These are phyloP conservation scores for Neodontobutis hainanensis DNA, from an alignment of 2,113 vertebrate species.

Conservation along the genomic window DNA sequence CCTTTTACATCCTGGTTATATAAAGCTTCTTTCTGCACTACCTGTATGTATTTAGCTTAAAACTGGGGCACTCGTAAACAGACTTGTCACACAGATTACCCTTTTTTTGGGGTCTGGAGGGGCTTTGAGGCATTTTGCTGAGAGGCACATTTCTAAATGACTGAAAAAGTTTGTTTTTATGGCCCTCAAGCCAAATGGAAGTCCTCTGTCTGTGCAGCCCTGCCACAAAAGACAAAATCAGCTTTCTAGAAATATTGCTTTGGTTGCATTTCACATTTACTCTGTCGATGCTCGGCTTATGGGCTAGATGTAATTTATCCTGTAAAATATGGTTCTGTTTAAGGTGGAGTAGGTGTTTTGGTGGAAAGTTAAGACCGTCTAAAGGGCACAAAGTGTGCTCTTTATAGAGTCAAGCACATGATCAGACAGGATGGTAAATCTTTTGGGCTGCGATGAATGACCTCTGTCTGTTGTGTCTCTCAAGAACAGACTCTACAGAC, in stretches of 20 bases:
- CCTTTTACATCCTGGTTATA: not conserved
- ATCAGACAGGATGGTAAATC: not conserved
- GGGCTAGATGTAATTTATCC: not conserved
- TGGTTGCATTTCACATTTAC: not conserved
- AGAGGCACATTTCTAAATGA: slow-evolving; percentile 1
- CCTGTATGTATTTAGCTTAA: not conserved
- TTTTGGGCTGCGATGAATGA: too few relatives aligned
- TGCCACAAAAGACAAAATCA: slow-evolving; percentile 1
- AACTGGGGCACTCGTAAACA: not conserved
- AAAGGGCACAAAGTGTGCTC: not conserved
- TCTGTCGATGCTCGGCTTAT: not conserved
- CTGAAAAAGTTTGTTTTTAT: slow-evolving; percentile 6
- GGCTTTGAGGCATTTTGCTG: not conserved
- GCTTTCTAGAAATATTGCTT: slow-evolving; percentile 2
- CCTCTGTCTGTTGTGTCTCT: too few relatives aligned
- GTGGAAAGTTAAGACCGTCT: not conserved
- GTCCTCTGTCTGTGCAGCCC: not conserved
- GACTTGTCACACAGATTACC: slow-evolving; percentile 2
- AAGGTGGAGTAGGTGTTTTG: too few relatives aligned
- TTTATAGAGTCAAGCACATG: not conserved
- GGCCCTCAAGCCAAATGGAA: slow-evolving; percentile 1
- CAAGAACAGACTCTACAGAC: too few relatives aligned
- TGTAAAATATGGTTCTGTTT: not conserved
- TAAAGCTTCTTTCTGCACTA: not conserved
- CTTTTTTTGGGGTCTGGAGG: slow-evolving; percentile 4